Evolutionary conservation across 2,888 invertebrate species (phyloP), one percentile per base, ranked within the genome.

Genomic region (Caradrina clavipalpis): DNA sequence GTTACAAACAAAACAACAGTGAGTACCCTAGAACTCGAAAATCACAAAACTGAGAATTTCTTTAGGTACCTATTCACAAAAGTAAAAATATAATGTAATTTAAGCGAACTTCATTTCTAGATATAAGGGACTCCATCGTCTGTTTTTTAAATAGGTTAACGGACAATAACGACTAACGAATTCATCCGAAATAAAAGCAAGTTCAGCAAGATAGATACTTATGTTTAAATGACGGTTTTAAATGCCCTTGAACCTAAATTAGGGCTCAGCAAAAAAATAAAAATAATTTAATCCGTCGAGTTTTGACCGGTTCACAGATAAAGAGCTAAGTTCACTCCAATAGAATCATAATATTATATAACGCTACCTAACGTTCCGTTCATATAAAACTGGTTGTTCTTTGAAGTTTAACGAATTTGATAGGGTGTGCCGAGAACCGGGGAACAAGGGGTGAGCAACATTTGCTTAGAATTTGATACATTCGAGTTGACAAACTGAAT

Each of bases 241-340:
- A n/a, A 56, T 59, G 55, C 31, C 76, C 58, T 59, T 55, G 75
- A 67, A 50, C 1, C 17, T 53, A 55, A 68, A 42, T 10, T 47
- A 55, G 35, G 58, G 58, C 35, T 59, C 55, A 19, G 17, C 19
- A 50, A 35, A 45, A 59, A 71, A 35, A 45, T 55, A 71, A 69
- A 53, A 42, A 42, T n/a, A 31, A 57, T 56, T 26, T 42, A 70
- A 71, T 50, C 15, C 50, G 39, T 26, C 26, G 59, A 31, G 47
- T 26, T 56, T 73, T 64, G 77, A 76, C 75, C 75, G 70, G 75
- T 75, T 70, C 49, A 47, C n/a, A 59, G n/a, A 75, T 71, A 60
- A 64, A 75, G 63, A 26, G 45, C 49, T 68, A 31, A 56, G 51
- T 39, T 56, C 39, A 56, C 39, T 70, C 55, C 50, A 74, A 61